Conservation (phyloP, 2,113 vertebrate genomes). For the Donacobius atricapilla region DNA sequence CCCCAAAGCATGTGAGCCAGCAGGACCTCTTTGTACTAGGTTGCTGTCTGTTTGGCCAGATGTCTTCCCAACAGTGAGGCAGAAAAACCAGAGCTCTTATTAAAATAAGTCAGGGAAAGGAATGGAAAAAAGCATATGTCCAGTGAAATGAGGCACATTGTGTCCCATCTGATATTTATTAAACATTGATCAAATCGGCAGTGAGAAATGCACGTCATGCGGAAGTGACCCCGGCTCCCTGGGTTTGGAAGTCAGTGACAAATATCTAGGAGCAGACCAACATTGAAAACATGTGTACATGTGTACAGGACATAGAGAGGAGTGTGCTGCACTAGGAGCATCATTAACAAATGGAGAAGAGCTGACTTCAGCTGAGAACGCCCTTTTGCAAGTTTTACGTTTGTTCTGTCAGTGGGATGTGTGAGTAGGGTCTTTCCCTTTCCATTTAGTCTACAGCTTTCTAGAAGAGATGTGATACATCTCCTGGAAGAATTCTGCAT, state of each 20-base stretch:
- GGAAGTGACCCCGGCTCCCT: slow-evolving; percentile 52
- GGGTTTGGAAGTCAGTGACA: slow-evolving; percentile 52
- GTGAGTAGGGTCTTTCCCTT: not conserved
- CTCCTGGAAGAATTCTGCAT: not conserved
- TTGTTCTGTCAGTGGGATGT: not conserved
- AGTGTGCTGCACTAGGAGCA: not conserved
- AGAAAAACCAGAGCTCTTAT: slow-evolving; percentile 72
- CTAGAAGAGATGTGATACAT: not conserved
- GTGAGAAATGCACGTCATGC: slow-evolving; percentile 23
- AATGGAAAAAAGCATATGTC: slow-evolving; percentile 62
- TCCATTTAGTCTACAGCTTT: not conserved
- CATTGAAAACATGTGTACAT: not conserved
- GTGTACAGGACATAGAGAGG: not conserved
- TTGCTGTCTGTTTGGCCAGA: slow-evolving; percentile 84
- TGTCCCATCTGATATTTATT: slow-evolving; percentile 75
- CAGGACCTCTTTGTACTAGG: slow-evolving; percentile 83
- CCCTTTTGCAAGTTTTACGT: not conserved
- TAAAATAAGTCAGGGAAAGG: slow-evolving; percentile 63
- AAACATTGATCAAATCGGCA: slow-evolving; percentile 47
- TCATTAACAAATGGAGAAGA: not conserved
- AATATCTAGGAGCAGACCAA: slow-evolving; percentile 8
- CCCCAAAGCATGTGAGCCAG: slow-evolving; percentile 73
- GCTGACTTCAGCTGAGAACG: not conserved
- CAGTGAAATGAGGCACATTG: slow-evolving; percentile 35
- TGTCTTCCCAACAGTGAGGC: slow-evolving; percentile 77